Base-by-base conservation (phyloP, 2,113 vertebrate genomes). In the Marmota monax region DNA sequence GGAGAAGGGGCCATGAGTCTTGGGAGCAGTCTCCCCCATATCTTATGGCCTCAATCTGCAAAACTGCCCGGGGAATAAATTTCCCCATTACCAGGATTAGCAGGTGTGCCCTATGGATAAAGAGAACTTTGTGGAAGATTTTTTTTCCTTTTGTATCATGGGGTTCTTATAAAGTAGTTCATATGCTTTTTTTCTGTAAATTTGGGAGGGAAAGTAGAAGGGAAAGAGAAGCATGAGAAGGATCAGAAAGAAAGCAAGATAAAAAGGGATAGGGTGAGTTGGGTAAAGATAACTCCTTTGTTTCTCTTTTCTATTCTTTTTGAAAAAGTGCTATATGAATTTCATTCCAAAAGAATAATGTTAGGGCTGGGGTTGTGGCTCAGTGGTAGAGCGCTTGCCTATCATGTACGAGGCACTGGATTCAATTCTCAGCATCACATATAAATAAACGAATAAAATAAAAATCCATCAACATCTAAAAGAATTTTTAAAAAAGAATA, bases 341-440 rank as follows among this genome's bases (percentile, higher is more conserved):
- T 95, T 87, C 39, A 77, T 77, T 83, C 34, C 58, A 69, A 92
- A 80, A 58, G 48, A 85, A 95, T 87, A 48, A 90, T 69, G 79
- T 67, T 85, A 92, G 45, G 45, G 45, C 45, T 45, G 45, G 45
- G 45, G 45, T 45, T 45, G 45, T 45, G 45, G 45, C 45, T 45
- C 45, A 45, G 45, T 45, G 45, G 45, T 45, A 45, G 45, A 45
- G 45, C 7, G 7, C 45, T 45, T 45, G 45, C 45, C 45, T 45
- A 45, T 45, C 45, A 45, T 45, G 45, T 45, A 8, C 45, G 1
- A 45, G 45, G 45, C 45, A 45, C 45, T 45, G 45, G 45, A 45
- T 45, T 45, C 45, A 45, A 45, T 45, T 45, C 45, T 45, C 45
- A 45, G 45, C 45, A 45, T 45, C 45, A 45, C 45, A 45, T 45